Conservation (phyloP, 2,888 invertebrate species). For the Drosophila formosana region DNA sequence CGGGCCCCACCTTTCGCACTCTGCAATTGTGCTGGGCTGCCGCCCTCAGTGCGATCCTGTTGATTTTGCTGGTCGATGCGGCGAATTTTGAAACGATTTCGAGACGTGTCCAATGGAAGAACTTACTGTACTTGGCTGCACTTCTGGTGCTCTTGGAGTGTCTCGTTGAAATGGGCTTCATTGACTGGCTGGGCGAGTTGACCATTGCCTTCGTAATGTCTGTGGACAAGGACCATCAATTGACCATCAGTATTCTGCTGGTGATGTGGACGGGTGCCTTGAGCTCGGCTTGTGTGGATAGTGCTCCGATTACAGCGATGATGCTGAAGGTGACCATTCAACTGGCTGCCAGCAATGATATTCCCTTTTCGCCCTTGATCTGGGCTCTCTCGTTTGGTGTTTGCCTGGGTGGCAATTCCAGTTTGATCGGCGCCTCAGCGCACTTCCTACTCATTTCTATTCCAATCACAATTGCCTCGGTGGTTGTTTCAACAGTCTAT, state of each 20-base stretch:
- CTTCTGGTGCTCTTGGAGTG: background rate
- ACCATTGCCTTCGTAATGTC: background rate
- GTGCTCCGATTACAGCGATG: background rate
- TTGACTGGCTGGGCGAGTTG: background rate
- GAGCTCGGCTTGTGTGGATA: background rate
- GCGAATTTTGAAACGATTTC: background rate
- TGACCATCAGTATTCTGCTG: background rate
- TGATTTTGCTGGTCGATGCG: background rate
- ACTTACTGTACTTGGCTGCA: background rate
- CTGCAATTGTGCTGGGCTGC: background rate
- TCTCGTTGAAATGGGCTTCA: background rate
- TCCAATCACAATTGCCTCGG: background rate
- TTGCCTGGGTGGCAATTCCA: background rate
- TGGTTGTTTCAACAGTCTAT: background rate
- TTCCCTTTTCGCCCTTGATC: background rate
- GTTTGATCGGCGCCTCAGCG: background rate
- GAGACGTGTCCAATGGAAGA: background rate
- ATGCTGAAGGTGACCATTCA: background rate
- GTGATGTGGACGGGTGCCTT: background rate
- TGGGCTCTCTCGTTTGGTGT: background rate
- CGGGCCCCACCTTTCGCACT: background rate
- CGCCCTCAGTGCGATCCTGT: background rate
- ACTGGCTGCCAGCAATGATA: background rate
- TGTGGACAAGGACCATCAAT: background rate
- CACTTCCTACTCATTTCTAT: background rate